Evolutionary conservation across 2,888 invertebrate species (phyloP), one percentile per base, ranked within the genome.

Genomic region (Dryobotodes eremita): DNA sequence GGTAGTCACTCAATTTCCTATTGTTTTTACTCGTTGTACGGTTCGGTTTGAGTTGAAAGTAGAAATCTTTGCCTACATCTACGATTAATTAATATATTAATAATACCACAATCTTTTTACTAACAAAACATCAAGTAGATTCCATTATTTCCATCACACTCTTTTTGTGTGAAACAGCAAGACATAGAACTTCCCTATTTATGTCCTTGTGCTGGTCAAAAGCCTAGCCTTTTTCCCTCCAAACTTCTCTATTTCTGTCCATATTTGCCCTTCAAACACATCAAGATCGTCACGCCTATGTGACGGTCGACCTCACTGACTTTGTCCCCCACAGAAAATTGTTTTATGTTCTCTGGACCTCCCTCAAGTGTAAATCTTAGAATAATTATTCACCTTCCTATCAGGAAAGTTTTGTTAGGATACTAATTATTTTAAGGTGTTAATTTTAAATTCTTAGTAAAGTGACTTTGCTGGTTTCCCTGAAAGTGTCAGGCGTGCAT

Each of bases 401-500:
- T 59, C n/a, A 26, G 11, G 36, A 61, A 61, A 31, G 10, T 71
- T 36, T 17, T 71, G 20, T 66, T 31, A 7, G 11, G 11, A 36
- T 20, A 53, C 6, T 50, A 62, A 84, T 69, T 55, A 69, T 36
- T 53, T 66, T n/a, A 20, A n/a, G 42, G 4, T 31, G 71, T 50
- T 72, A 70, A 75, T 75, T 57, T 55, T 36, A 7, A 57, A 42
- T 46, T 74, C 68, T 72, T 0, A 4, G 72, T 64, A 75, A 66
- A 78, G 73, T 70, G 55, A 13, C 17, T 73, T 72, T 57, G n/a
- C 23, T n/a, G 48, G 48, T 50, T 48, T 62, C 7, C 26, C 55
- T 71, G 73, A 70, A 75, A 75, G 62, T 79, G 75, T 86, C 68
- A 76, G 46, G 59, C 72, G 65, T 75, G 77, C 59, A 76, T 65